Percentiles rank a stretch among this genome's conserved stretches.
Conservation (phyloP, 1,140 invertebrate species). For the Elysia chlorotica region DNA sequence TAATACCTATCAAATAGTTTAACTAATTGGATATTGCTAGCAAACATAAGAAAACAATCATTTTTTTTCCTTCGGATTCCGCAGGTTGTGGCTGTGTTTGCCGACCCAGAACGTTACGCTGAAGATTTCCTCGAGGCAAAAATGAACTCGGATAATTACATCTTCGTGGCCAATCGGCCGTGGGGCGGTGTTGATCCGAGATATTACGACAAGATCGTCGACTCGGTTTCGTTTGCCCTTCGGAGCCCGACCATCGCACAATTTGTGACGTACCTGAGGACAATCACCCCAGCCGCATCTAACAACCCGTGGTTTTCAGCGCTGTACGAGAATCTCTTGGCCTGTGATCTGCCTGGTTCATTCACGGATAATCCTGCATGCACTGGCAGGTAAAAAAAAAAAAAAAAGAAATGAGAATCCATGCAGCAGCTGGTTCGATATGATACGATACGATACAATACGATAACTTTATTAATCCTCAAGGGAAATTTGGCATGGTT, state of each 20-base stretch:
- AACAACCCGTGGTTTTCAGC: slow-evolving; percentile 53
- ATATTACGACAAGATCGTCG: neutral
- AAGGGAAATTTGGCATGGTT: too few species aligned
- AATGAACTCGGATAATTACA: slow-evolving; percentile 20
- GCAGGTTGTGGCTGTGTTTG: slow-evolving; percentile 55
- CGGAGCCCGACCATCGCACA: slow-evolving; percentile 12
- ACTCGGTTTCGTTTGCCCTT: slow-evolving; percentile 31
- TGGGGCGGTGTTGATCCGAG: too few species aligned
- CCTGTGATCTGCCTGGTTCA: slow-evolving; percentile 34
- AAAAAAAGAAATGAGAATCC: neutral
- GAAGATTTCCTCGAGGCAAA: slow-evolving; percentile 40
- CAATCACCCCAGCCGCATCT: neutral
- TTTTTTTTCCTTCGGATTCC: too few species aligned
- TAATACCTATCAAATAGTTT: too few species aligned
- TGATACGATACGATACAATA: too few species aligned
- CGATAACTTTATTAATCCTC: too few species aligned
- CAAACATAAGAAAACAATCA: too few species aligned
- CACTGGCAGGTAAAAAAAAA: neutral
- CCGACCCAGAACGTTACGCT: slow-evolving; percentile 43
- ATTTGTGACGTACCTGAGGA: slow-evolving; percentile 28
- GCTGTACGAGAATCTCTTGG: slow-evolving; percentile 40
- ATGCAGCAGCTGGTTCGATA: neutral
- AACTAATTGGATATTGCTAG: too few species aligned
- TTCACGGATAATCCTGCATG: neutral
- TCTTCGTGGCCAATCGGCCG: slow-evolving; percentile 44